Evolutionary conservation across 2,113 vertebrate genomes (phyloP).

Genomic region (Cyprinodon brontotheroides): DNA sequence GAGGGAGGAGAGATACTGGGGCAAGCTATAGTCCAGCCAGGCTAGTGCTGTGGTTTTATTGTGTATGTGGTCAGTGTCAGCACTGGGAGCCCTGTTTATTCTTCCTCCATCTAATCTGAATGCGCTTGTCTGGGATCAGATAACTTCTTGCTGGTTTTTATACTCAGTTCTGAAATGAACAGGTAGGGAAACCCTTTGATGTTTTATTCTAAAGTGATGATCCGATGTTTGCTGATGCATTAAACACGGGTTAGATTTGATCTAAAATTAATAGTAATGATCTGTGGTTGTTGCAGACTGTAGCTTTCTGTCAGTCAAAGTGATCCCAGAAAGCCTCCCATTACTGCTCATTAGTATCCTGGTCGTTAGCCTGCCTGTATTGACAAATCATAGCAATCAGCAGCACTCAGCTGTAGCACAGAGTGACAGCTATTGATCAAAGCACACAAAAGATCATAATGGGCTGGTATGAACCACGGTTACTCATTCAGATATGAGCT

Average conservation of each 20-base stretch:
- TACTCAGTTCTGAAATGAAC: not conserved
- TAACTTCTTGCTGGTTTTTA: constrained; percentile 35
- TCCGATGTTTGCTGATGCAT: constrained; percentile 21
- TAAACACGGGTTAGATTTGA: constrained; percentile 1
- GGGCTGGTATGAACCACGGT: constrained; percentile 56
- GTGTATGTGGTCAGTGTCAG: constrained; percentile 20
- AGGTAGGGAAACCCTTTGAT: not conserved
- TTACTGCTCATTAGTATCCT: constrained; percentile 69
- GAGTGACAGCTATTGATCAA: constrained; percentile 74
- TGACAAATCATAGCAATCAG: constrained; percentile 72
- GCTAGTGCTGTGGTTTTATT: constrained; percentile 40
- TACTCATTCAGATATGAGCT: constrained; percentile 42
- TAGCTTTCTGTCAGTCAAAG: constrained; percentile 51
- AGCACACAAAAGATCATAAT: constrained; percentile 70
- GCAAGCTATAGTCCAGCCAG: constrained; percentile 66
- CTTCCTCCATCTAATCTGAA: constrained; percentile 5
- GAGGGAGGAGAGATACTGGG: constrained; percentile 31
- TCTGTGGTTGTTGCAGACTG: constrained; percentile 38
- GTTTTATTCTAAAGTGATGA: constrained; percentile 3
- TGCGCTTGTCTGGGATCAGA: constrained; percentile 16
- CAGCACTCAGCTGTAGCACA: constrained; percentile 50
- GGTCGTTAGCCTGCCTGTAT: constrained; percentile 62
- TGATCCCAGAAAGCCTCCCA: constrained; percentile 53
- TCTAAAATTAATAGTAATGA: constrained; percentile 34
- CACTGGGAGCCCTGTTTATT: constrained; percentile 23